A percentile compares a stretch with the other conserved stretches of the same genome.
phyloP scores from a whole-genome alignment of 2,113 vertebrate species.

The Rhea americana region DNA sequence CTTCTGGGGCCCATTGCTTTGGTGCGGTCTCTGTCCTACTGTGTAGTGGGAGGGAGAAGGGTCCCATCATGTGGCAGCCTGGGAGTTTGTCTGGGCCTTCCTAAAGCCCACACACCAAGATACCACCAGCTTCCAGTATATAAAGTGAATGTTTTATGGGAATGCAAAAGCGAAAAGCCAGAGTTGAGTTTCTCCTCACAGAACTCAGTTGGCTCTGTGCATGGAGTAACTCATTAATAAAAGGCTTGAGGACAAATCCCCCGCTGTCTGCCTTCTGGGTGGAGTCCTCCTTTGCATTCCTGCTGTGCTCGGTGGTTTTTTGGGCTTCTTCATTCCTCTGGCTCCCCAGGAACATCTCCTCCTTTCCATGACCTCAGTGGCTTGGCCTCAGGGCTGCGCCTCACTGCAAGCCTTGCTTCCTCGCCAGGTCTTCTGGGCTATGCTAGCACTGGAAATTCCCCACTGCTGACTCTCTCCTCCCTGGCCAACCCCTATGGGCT shows the following conservation, averaged over 20 bases:
- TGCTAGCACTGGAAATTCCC: background rate
- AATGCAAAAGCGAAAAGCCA: background rate
- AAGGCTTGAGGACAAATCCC: constrained; percentile 30
- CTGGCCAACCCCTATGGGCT: background rate
- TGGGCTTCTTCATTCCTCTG: background rate
- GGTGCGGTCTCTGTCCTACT: background rate
- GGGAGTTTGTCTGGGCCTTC: background rate
- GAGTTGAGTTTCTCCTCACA: background rate
- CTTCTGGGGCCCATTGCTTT: background rate
- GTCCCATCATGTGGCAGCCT: background rate
- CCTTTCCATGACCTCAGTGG: constrained; percentile 31
- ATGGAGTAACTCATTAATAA: constrained; percentile 19
- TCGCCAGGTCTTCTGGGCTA: background rate
- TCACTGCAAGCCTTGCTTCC: background rate
- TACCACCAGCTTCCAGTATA: background rate
- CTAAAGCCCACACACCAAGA: background rate
- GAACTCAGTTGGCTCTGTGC: background rate
- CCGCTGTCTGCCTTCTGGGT: constrained; percentile 14
- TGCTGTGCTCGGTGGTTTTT: constrained; percentile 32
- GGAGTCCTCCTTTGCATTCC: constrained; percentile 40
- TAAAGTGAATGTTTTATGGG: background rate
- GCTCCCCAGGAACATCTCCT: constrained; percentile 41
- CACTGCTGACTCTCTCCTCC: background rate
- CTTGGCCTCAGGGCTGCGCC: background rate
- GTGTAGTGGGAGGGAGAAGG: background rate